Base-by-base conservation (phyloP, 2,113 vertebrate genomes). In the Delphinus delphis region DNA sequence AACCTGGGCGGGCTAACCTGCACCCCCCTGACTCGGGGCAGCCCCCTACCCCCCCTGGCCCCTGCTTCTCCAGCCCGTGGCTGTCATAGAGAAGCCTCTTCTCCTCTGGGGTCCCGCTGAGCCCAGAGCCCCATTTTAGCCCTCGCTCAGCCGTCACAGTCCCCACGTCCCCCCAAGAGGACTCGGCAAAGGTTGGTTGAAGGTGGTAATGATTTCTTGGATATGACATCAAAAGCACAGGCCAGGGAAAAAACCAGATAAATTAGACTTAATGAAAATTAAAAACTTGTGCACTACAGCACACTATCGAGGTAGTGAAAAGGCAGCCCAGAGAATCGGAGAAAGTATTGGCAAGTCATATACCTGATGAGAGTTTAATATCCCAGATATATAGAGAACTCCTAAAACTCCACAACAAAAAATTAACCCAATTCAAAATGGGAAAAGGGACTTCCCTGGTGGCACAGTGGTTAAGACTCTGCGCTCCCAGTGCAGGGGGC, bases 1-100 rank as follows among this genome's bases (percentile, higher is more conserved):
- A 68, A n/a, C 53, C 53, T 53, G 53, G 53, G 53, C 1, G 1
- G 53, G 53, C 53, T 53, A 18, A 18, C 47, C 74, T 6, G 31
- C 0, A 6, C 47, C 76, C 20, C 6, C 6, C 33, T 79, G 0
- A 1, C 47, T 53, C 6, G 1, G 2, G 33, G 21, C 53, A 15
- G 53, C 7, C 65, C 15, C 4, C 71, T 12, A 8, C 12, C 71
- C 71, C 71, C 71, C 12, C 65, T 9, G 23, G 38, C 23, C 50
- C 21, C 21, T 25, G 12, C 76, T 55, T 11, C 77, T 36, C 50
- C 77, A 8, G 23, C 21, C n/a, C 1, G 2, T 81, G 77, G n/a
- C 12, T 15, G 36, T 58, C 53, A 15, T n/a, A 58, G 47, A 33
- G 21, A 77, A n/a, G 77, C 12, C 23, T 14, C 5, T 58, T 15